A percentile compares a stretch with the other conserved stretches of the same genome.
Conservation (phyloP, 2,888 invertebrate species). For the Netelia melanura region DNA sequence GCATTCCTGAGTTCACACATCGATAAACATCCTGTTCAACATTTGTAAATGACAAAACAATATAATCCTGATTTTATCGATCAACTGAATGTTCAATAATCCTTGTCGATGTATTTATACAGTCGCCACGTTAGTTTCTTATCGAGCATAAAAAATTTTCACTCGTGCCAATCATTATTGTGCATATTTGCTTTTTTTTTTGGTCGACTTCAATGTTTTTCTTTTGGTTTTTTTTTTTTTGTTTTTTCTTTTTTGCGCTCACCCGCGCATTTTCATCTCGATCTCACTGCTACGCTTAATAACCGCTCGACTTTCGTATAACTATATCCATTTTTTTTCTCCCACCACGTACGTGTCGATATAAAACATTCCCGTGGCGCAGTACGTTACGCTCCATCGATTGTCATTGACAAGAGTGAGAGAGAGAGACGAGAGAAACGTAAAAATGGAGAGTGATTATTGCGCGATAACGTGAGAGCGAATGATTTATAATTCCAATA, state of each 20-base stretch:
- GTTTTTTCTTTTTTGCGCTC: background rate
- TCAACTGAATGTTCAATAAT: constrained; percentile 30
- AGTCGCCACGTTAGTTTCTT: background rate
- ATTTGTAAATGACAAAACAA: constrained; percentile 15
- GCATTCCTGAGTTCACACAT: background rate
- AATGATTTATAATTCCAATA: constrained; percentile 37
- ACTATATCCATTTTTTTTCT: constrained; percentile 4
- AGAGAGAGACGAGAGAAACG: constrained; percentile 37
- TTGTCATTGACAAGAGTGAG: constrained; percentile 70
- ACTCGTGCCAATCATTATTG: background rate
- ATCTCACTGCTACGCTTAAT: background rate
- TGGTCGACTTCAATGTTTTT: no score
- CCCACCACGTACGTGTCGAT: background rate
- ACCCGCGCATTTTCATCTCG: constrained; percentile 1
- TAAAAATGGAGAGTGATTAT: constrained; percentile 44
- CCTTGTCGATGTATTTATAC: background rate
- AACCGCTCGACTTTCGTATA: background rate
- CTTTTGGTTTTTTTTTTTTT: constrained; percentile 6
- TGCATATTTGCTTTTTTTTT: background rate
- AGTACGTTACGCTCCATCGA: constrained; percentile 70
- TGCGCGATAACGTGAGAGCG: constrained; percentile 51
- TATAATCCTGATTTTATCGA: constrained; percentile 14
- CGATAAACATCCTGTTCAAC: background rate
- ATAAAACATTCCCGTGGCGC: constrained; percentile 60
- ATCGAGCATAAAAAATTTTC: background rate